Conservation (phyloP, 2,113 vertebrate genomes). For the Corythornis cristatus region DNA sequence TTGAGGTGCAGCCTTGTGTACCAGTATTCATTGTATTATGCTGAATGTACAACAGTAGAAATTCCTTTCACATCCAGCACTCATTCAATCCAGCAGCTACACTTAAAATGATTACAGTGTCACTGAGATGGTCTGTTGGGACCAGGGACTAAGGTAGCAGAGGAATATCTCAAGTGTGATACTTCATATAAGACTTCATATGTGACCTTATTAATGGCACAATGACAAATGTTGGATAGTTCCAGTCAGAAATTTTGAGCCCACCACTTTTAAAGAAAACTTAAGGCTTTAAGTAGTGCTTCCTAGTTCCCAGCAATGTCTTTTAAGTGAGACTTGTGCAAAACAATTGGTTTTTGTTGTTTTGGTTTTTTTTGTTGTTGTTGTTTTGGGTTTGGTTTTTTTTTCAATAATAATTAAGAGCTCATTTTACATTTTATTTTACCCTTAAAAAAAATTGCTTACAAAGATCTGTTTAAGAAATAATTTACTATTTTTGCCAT, state of each 20-base stretch:
- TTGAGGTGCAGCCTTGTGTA: not conserved
- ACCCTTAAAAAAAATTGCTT: conserved; percentile 19
- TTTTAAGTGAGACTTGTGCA: conserved; percentile 4
- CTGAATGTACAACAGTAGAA: not conserved
- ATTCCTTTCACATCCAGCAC: not conserved
- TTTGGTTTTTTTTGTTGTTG: not conserved
- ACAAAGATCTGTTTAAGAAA: conserved; percentile 47
- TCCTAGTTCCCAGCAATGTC: not conserved
- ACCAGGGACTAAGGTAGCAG: not conserved
- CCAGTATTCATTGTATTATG: not conserved
- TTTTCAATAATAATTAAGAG: conserved; percentile 1
- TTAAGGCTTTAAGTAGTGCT: not conserved
- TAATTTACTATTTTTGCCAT: conserved; percentile 65
- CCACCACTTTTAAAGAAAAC: not conserved
- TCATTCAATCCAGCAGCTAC: not conserved
- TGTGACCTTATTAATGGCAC: not conserved
- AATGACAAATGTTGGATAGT: not conserved
- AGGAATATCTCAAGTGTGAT: not conserved
- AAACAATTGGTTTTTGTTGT: not conserved
- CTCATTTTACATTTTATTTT: conserved; percentile 34
- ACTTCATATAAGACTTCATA: not conserved
- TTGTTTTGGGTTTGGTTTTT: not conserved
- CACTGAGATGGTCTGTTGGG: not conserved
- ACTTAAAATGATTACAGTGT: not conserved
- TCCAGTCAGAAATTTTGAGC: not conserved